These are phyloP conservation scores for Entomobrya multifasciata DNA, from an alignment of 2,888 invertebrate species.

Conservation along the genomic window DNA sequence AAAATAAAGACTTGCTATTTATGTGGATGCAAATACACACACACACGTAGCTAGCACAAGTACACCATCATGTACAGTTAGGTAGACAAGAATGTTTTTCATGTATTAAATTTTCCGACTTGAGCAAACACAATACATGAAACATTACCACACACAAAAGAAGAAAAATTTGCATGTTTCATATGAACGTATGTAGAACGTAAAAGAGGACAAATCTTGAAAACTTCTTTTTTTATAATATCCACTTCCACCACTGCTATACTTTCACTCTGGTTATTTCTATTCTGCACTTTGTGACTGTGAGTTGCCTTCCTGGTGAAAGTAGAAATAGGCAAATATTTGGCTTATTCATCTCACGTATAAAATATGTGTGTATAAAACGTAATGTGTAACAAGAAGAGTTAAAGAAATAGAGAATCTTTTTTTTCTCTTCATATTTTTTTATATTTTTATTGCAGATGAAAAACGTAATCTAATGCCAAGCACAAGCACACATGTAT, in stretches of 20 bases:
- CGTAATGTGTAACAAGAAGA: constrained; percentile 50
- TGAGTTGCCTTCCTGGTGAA: background rate
- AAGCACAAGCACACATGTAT: constrained; percentile 50
- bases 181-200: no score
- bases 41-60: no score
- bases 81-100: constrained; percentile 25
- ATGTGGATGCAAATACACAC: background rate
- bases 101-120: constrained; percentile 57
- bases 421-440: no score
- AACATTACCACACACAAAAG: constrained; percentile 44
- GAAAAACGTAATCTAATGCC: constrained; percentile 65
- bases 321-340: constrained; percentile 45
- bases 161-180: constrained; percentile 55
- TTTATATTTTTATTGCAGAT: constrained; percentile 48
- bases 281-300: constrained; percentile 8
- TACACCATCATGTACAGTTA: no score
- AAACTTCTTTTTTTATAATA: constrained; percentile 31
- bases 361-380: constrained; percentile 26
- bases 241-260: constrained; percentile 32
- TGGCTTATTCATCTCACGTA: constrained; percentile 51
- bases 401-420: constrained; percentile 23
- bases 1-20: background rate
- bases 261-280: no score
- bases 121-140: constrained; percentile 59
- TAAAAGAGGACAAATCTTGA: constrained; percentile 48